Evolutionary conservation across 2,888 invertebrate genomes (phyloP), one percentile per base, ranked within the genome.

Genomic region (Apamea monoglypha): DNA sequence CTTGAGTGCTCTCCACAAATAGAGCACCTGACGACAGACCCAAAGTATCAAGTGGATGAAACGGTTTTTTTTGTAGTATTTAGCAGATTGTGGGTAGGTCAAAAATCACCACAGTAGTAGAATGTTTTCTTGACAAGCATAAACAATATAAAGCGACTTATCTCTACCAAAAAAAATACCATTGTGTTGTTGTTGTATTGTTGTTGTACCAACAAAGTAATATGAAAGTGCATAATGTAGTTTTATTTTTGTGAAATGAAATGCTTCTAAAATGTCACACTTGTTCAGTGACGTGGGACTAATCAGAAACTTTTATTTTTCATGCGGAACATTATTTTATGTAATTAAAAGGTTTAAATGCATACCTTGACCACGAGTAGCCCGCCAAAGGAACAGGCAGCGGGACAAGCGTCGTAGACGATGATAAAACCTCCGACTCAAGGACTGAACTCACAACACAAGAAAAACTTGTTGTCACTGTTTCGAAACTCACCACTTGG

Each of bases 371-470:
- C 90, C 92, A 93, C 91, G 59, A 91, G 92, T 93, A 91, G 92
- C 90, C 91, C 91, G 91, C 91, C 91, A 93, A 93, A 93, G 89
- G 87, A 91, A 90, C 87, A 91, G 93, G 91, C 93, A 91, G 90
- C 93, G 92, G 90, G 89, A 93, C 91, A 88, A 92, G 89, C 92
- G 87, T 85, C 90, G 91, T 89, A 89, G 88, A 85, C 89, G 90
- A 91, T 90, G 92, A 89, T 93, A 94, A 94, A 97, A 96, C 96
- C 96, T 97, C 95, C 95, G 90, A 95, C 88, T 94, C 95, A 96
- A 96, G 96, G 95, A 95, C 94, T 91, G 92, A 90, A 93, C 91
- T 91, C 94, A 94, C 92, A 93, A 93, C 94, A 95, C 94, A 92
- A 94, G 93, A 95, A 94, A 94, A 96, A 95, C 90, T 96, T 94